These are phyloP conservation scores for Chelmon rostratus DNA, from an alignment of 2,797 vertebrate species.

Conservation along the genomic window DNA sequence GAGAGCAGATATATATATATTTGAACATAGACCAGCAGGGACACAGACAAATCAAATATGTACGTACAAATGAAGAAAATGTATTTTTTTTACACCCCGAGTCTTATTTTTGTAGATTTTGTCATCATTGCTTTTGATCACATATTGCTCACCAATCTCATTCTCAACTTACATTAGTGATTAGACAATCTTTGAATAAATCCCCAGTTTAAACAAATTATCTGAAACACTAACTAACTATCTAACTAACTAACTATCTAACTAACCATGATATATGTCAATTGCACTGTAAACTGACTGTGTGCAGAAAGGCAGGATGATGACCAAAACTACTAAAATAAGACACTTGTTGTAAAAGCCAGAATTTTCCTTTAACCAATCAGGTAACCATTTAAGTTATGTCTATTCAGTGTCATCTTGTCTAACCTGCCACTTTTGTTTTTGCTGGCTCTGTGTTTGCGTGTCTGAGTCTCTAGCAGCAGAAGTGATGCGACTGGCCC, in stretches of 20 bases:
- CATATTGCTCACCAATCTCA: neutral
- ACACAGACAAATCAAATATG: no score
- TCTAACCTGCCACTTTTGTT: conserved; percentile 82
- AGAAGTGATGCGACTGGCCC: conserved; percentile 88
- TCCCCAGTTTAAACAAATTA: neutral
- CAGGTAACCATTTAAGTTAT: conserved; percentile 1
- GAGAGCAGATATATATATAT: no score
- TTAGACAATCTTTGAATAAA: neutral
- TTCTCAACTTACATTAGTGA: neutral
- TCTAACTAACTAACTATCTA: neutral
- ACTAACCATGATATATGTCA: neutral
- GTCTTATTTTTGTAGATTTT: neutral
- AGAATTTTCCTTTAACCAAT: neutral
- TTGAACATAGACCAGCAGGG: no score
- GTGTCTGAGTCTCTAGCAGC: conserved; percentile 84
- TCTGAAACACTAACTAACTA: neutral
- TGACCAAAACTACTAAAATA: conserved; percentile 2
- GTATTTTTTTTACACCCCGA: neutral
- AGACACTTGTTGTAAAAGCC: neutral
- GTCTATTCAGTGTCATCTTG: neutral
- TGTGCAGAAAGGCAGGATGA: neutral
- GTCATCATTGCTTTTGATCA: neutral
- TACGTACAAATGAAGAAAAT: no score
- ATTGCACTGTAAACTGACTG: neutral
- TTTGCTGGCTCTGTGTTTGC: conserved; percentile 71